Evolutionary conservation across 2,797 vertebrate genomes (phyloP), one percentile per base, ranked within the genome.

Genomic region (Scleropages formosus): DNA sequence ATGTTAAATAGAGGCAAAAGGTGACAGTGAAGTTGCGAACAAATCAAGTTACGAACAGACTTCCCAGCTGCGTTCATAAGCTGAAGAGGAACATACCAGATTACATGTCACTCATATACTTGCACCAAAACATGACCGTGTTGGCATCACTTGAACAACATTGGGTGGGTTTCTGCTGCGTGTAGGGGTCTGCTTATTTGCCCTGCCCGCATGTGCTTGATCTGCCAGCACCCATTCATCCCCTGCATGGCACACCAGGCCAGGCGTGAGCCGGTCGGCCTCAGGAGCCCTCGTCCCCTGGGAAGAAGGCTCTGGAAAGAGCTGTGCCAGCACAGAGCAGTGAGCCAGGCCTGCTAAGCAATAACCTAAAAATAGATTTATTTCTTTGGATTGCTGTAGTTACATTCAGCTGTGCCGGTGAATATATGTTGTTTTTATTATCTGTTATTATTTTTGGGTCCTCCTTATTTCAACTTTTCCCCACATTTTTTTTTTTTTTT

Each of bases 191-290:
- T 15, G 31, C 31, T 6, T 39, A 31, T 39, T 31, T 6, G 31
- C 6, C 31, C 6, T 39, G 31, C 31, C 31, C 31, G 68, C 20
- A n/a, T 27, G 12, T 7, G 66, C 69, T 69, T 69, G 47, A 51
- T 49, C 44, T 69, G 66, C 47, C 66, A 69, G n/a, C 66, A 69
- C 46, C 12, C 22, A 22, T 69, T 69, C 46, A 12, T 69, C 66
- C 44, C 69, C 11, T n/a, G 6, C 46, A 13, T 51, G 20, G 66
- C 49, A 11, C 22, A 49, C 13, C 47, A 69, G 46, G 44, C 11
- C 6, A 22, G 10, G 10, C 10, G 61, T 26, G 61, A 63, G 61
- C 22, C 11, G 12, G 61, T 26, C 61, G 56, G 9, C 11, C 53
- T 61, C 59, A 16, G 8, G 4, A 13, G 26, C 44, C 51, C 46